Evolutionary conservation across 2,888 invertebrate species (phyloP).

Genomic region (Lutraria lutraria): DNA sequence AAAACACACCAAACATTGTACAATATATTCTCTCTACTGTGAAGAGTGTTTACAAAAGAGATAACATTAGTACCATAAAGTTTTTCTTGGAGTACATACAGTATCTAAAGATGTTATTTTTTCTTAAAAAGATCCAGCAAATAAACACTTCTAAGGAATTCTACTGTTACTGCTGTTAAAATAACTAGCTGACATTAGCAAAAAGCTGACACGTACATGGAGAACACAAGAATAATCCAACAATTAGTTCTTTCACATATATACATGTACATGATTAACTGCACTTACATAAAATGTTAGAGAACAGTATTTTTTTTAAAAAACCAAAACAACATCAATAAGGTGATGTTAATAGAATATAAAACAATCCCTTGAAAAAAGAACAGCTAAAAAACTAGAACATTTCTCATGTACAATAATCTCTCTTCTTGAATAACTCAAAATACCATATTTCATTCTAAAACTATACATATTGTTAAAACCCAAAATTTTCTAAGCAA

Average conservation of each 20-base stretch:
- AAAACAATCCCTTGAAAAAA: constrained; percentile 29
- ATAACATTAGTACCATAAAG: too few relatives aligned
- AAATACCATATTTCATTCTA: constrained; percentile 1
- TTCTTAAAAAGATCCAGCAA: background rate
- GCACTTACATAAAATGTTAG: background rate
- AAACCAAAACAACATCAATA: background rate
- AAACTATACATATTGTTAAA: constrained; percentile 22
- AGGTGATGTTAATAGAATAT: background rate
- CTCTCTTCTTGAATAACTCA: background rate
- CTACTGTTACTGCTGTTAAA: background rate
- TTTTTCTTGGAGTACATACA: too few relatives aligned
- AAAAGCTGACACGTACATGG: background rate
- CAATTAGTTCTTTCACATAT: background rate
- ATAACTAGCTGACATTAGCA: background rate
- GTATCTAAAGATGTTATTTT: too few relatives aligned
- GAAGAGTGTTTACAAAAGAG: too few relatives aligned
- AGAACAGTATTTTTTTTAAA: background rate
- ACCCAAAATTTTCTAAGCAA: constrained; percentile 9
- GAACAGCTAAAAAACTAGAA: constrained; percentile 21
- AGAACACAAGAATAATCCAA: background rate
- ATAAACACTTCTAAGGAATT: constrained; percentile 11
- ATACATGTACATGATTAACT: too few relatives aligned
- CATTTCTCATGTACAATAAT: constrained; percentile 9
- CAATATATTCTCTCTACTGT: background rate
- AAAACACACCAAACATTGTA: too few relatives aligned